Percentiles rank a stretch among this genome's conserved stretches.
phyloP scores from a whole-genome alignment of 2,797 vertebrate species.

The Neosilurus hyrtlii region DNA sequence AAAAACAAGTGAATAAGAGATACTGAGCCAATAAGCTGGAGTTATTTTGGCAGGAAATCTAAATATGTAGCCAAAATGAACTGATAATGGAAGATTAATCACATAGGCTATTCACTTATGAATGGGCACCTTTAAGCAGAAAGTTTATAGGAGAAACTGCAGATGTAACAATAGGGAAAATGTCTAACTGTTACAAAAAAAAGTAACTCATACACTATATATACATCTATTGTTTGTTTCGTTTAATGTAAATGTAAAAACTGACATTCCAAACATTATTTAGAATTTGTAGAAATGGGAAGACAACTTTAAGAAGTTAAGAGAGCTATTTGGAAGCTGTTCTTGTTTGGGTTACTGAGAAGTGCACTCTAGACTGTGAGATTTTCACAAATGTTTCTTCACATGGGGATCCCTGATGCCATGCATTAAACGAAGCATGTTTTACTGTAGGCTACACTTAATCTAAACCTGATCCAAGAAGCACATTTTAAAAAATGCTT shows the following conservation, averaged over 20 bases:
- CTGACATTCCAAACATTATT: not conserved
- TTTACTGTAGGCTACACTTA: conserved; percentile 53
- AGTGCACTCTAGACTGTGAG: conserved; percentile 31
- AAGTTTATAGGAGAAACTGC: not conserved
- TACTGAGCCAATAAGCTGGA: too few relatives aligned
- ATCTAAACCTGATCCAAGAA: conserved; percentile 47
- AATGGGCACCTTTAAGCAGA: not conserved
- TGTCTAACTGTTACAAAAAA: not conserved
- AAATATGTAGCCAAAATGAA: too few relatives aligned
- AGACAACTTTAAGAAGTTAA: conserved; percentile 27
- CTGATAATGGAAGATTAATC: too few relatives aligned
- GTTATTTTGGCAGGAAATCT: too few relatives aligned
- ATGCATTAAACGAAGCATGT: conserved; percentile 57
- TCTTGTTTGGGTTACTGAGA: conserved; percentile 19
- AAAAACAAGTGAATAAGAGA: too few relatives aligned
- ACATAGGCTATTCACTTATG: too few relatives aligned
- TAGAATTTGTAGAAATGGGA: conserved; percentile 21
- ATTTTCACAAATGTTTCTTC: conserved; percentile 60
- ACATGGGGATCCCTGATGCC: conserved; percentile 42
- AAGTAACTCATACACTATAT: not conserved
- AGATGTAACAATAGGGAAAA: not conserved
- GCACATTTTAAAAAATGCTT: conserved; percentile 52
- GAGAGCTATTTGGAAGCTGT: conserved; percentile 19
- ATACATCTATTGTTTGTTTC: not conserved
- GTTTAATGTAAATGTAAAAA: not conserved